Percentiles rank a stretch among this genome's conserved stretches.
Conservation (phyloP, 1,140 invertebrate genomes). For the Diachasma alloeum region DNA sequence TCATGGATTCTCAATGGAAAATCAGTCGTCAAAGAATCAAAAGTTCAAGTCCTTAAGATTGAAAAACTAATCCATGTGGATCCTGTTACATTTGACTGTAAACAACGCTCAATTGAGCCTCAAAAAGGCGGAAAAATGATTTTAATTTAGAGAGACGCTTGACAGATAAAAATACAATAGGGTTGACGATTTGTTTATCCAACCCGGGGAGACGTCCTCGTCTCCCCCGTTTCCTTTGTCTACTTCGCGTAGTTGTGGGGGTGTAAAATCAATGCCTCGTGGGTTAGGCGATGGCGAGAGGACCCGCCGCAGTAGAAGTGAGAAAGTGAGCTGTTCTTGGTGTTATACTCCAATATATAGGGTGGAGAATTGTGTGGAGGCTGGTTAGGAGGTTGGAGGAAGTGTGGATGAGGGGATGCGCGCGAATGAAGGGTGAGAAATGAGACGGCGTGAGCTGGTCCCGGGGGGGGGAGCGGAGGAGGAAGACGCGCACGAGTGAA, state of each 20-base stretch:
- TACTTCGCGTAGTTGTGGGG: neutral
- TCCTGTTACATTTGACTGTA: no score
- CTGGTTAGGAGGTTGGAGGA: neutral
- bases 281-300: neutral
- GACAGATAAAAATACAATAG: neutral
- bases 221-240: neutral
- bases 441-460: neutral
- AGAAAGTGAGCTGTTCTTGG: slow-evolving; percentile 38
- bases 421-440: neutral
- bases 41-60: no score
- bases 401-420: neutral
- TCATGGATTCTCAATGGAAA: no score
- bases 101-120: no score
- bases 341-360: neutral
- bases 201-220: slow-evolving; percentile 10
- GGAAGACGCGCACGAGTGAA: no score
- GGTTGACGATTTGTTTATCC: neutral
- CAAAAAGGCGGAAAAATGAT: no score
- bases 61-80: neutral
- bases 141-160: neutral
- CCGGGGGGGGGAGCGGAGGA: no score
- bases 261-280: slow-evolving; percentile 27
- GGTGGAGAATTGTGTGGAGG: neutral
- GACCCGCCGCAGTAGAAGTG: slow-evolving; percentile 32
- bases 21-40: no score